Evolutionary conservation across 2,797 vertebrate genomes (phyloP).

Genomic region (Eospalax fontanierii): DNA sequence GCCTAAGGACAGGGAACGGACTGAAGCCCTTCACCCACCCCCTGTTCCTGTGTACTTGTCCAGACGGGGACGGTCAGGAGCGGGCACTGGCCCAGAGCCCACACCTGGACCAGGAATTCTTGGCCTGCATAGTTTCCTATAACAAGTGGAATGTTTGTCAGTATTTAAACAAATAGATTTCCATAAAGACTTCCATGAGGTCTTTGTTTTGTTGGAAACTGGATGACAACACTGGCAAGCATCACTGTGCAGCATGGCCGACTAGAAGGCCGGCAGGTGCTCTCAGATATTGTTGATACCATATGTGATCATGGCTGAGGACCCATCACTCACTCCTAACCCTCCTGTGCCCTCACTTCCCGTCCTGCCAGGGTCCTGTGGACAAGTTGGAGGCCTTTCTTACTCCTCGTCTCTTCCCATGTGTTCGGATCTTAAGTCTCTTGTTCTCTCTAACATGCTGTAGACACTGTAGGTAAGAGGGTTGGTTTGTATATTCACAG

Average conservation of each 20-base stretch:
- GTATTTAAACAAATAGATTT: background rate
- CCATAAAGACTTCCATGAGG: too few species aligned
- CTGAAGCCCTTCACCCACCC: rapidly evolving
- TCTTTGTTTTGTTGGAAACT: background rate
- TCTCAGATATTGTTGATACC: rapidly evolving
- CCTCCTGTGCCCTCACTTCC: rapidly evolving
- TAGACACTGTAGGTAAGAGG: rapidly evolving
- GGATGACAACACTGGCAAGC: background rate
- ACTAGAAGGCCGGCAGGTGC: background rate
- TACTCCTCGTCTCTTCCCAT: background rate
- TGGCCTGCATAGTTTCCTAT: background rate
- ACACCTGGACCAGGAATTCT: background rate
- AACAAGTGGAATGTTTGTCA: background rate
- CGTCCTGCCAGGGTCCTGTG: rapidly evolving
- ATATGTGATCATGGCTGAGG: background rate
- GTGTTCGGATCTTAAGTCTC: background rate
- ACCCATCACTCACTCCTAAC: rapidly evolving
- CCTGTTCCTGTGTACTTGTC: rapidly evolving
- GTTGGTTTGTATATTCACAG: background rate
- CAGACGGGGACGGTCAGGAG: too few species aligned
- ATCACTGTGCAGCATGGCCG: too few species aligned
- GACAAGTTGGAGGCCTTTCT: rapidly evolving
- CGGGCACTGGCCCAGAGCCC: too few species aligned
- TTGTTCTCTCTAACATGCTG: background rate
- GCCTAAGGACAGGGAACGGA: background rate